These are phyloP conservation scores for Leptoteleia sp. DNA, from an alignment of 1,140 invertebrate genomes.

Conservation along the genomic window DNA sequence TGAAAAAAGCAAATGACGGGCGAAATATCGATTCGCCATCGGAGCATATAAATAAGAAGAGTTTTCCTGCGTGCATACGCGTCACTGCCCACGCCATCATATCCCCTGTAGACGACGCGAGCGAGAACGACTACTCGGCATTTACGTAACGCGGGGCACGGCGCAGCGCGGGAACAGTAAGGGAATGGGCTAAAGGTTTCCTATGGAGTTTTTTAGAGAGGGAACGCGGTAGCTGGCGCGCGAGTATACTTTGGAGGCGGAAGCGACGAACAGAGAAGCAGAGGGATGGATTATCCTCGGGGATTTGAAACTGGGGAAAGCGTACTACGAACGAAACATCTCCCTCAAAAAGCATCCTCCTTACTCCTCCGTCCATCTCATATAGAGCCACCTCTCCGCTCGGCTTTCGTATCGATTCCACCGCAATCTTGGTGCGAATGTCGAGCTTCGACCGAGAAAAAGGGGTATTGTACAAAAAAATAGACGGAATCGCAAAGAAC, in stretches of 20 bases:
- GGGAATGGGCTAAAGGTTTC: conserved; percentile 65
- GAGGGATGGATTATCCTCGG: conserved; percentile 68
- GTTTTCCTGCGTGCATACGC: conserved; percentile 80
- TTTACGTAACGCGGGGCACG: conserved; percentile 74
- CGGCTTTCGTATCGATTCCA: conserved; percentile 76
- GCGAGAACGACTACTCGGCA: conserved; percentile 72
- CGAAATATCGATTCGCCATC: conserved; percentile 78
- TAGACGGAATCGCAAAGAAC: conserved; percentile 28
- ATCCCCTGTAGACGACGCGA: conserved; percentile 72
- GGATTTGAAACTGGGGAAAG: conserved; percentile 66
- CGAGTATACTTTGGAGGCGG: conserved; percentile 61
- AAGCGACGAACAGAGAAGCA: conserved; percentile 65
- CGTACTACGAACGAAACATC: conserved; percentile 77
- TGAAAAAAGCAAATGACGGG: conserved; percentile 67
- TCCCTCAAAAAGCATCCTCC: conserved; percentile 78
- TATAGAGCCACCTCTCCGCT: conserved; percentile 64
- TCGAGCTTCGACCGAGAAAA: conserved; percentile 65
- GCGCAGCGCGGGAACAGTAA: conserved; percentile 63
- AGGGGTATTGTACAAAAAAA: conserved; percentile 62
- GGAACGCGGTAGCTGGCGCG: conserved; percentile 55
- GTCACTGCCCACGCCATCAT: conserved; percentile 78
- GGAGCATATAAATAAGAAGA: conserved; percentile 80
- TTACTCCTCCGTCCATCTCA: conserved; percentile 63
- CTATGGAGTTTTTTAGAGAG: conserved; percentile 63
- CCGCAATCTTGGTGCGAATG: conserved; percentile 71